Conservation (phyloP, 2,113 vertebrate species). For the Cryptoleucopteryx plumbea region DNA sequence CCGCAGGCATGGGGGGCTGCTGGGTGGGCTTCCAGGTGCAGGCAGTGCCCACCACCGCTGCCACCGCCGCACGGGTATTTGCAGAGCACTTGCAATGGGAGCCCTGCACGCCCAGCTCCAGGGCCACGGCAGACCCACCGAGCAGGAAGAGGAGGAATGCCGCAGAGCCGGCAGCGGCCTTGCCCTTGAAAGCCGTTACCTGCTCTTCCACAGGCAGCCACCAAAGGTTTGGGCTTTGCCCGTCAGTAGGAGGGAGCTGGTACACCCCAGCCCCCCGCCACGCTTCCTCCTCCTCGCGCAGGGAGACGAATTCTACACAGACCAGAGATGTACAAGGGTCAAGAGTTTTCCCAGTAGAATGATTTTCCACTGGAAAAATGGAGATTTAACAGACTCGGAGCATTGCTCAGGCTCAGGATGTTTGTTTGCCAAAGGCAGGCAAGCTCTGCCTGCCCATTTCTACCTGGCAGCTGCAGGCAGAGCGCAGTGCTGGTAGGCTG, state of each 20-base stretch:
- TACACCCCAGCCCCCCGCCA: rapidly evolving
- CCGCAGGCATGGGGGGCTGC: rapidly evolving
- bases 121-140: not conserved
- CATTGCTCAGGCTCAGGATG: rapidly evolving
- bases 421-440: not conserved
- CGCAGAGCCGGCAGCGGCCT: not conserved
- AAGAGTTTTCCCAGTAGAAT: not conserved
- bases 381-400: not conserved
- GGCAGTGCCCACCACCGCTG: not conserved
- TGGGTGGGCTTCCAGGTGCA: not conserved
- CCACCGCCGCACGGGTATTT: rapidly evolving
- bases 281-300: not conserved
- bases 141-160: not conserved
- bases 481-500: not conserved
- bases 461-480: not conserved
- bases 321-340: not conserved
- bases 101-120: not conserved
- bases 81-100: not conserved
- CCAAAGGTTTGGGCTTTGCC: not conserved
- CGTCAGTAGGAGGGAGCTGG: not conserved
- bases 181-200: not conserved
- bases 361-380: not conserved
- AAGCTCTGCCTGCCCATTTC: not conserved
- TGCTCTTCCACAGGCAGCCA: not conserved
- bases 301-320: not conserved